These are phyloP conservation scores for Tragelaphus oryx DNA, from an alignment of 2,797 vertebrate species.

Conservation along the genomic window DNA sequence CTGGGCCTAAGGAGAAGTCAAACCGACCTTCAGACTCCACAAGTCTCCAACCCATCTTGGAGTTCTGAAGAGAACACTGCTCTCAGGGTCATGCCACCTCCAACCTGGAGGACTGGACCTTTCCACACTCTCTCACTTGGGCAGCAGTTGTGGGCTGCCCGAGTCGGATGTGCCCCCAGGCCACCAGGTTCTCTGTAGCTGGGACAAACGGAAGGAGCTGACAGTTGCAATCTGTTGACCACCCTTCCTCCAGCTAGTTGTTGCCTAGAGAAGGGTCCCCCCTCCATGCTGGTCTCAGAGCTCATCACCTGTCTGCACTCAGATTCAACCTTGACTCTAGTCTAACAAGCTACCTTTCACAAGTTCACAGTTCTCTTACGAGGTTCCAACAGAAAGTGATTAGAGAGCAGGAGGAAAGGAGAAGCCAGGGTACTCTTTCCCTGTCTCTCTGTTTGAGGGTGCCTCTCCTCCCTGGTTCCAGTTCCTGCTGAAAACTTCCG, in stretches of 20 bases:
- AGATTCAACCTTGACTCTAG: not conserved
- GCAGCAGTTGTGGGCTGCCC: not conserved
- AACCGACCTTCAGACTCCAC: not conserved
- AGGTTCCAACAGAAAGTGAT: accelerated
- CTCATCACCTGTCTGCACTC: not conserved
- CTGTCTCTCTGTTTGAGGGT: not conserved
- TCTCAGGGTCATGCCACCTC: not conserved
- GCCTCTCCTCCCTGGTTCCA: not conserved
- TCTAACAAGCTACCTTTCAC: not conserved
- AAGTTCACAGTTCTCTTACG: not conserved
- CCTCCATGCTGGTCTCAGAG: not conserved
- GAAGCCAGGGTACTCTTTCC: not conserved
- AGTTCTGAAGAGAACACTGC: not conserved
- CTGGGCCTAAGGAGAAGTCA: not conserved
- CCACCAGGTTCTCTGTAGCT: not conserved
- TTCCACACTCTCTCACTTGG: not conserved
- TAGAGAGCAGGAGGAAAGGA: not conserved
- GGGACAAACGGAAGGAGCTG: not conserved
- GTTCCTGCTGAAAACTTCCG: not conserved
- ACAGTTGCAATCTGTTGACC: not conserved
- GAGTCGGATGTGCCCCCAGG: not conserved
- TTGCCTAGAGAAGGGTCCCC: not conserved
- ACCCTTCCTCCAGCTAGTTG: not conserved
- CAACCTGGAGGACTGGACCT: not conserved
- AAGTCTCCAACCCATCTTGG: not conserved